Base-by-base conservation (phyloP, 2,113 vertebrate species). In the Pangasianodon gigas region DNA sequence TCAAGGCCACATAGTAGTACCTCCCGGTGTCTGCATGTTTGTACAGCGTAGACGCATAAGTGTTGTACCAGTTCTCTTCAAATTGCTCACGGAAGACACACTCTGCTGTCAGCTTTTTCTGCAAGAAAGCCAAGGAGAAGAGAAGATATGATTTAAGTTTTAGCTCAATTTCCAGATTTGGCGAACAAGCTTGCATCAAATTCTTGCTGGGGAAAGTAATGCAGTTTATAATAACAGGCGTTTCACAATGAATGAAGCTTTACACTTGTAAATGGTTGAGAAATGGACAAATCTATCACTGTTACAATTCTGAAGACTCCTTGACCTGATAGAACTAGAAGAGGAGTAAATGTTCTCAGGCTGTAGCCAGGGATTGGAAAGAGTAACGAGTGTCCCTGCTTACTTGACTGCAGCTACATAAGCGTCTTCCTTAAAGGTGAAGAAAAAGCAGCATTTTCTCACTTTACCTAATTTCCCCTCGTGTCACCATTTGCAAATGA, bases 21-120 rank as follows among this genome's bases (percentile, higher is more conserved):
- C 97, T 96, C 84, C 97, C 98, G 0, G 97, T 98, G 95, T 99
- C 98, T 0, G 94, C 93, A 85, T 99, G 98, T 93, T 98, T 98
- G 96, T 99, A 99, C 69, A 98, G 96, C 3, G 97, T 99, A 0
- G 98, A 99, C 62, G 98, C 97, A 54, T 99, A 99, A 0, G 98
- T 99, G 96, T 99, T 99, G 96, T 99, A 99, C 98, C 98, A 99
- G 95, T 99, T 99, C 96, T 99, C 98, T 95, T 99, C 98, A 93
- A 99, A 99, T 95, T 99, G 98, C 95, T 99, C 98, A 85, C 98
- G 97, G 96, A 99, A 99, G 84, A 99, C 98, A 5, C 98, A 99
- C 94, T 99, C 98, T 65, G 96, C 96, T 0, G 97, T 98, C 92
- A 99, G 97, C 95, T 99, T 99, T 96, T 98, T 98, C 98, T 99